Percentiles rank a stretch among this genome's conserved stretches.
These are phyloP conservation scores for Leptothorax acervorum DNA, from an alignment of 2,888 invertebrate species.

Conservation along the genomic window DNA sequence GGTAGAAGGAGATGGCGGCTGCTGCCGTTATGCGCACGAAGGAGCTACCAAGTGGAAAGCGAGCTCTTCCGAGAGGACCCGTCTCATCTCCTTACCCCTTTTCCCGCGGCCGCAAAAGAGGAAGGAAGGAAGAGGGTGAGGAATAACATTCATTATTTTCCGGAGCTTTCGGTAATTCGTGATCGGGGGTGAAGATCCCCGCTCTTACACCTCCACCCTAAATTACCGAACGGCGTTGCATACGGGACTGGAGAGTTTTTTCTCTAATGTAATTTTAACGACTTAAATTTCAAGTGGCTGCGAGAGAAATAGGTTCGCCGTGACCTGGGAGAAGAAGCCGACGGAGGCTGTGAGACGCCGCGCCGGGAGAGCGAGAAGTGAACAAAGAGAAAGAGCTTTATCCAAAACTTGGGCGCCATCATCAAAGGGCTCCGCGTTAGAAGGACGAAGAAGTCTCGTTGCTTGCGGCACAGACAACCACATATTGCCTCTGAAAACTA, in stretches of 20 bases:
- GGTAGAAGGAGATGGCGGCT: slow-evolving; percentile 13
- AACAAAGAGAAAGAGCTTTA: slow-evolving; percentile 47
- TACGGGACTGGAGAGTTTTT: slow-evolving; percentile 26
- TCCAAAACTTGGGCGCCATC: slow-evolving; percentile 47
- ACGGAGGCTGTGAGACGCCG: neutral
- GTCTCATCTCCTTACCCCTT: slow-evolving; percentile 28
- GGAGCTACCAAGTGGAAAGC: slow-evolving; percentile 52
- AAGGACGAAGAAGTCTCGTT: slow-evolving; percentile 51
- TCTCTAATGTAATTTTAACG: slow-evolving; percentile 56
- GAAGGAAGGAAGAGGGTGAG: slow-evolving; percentile 26
- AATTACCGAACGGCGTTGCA: slow-evolving; percentile 49
- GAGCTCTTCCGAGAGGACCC: slow-evolving; percentile 35
- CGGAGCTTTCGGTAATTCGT: slow-evolving; percentile 54
- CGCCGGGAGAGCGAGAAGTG: neutral
- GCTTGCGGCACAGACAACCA: slow-evolving; percentile 73
- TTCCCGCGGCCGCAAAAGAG: slow-evolving; percentile 14
- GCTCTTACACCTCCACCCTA: slow-evolving; percentile 42
- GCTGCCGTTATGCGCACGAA: slow-evolving; percentile 29
- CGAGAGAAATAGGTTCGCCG: slow-evolving; percentile 50
- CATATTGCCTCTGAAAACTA: slow-evolving; percentile 81
- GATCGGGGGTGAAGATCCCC: slow-evolving; percentile 40
- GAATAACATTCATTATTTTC: slow-evolving; percentile 56
- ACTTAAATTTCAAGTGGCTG: slow-evolving; percentile 49
- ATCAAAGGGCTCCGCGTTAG: slow-evolving; percentile 29
- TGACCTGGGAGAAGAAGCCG: slow-evolving; percentile 27